These are phyloP conservation scores for Poecile montanus DNA, from an alignment of 2,797 vertebrate genomes.

Conservation along the genomic window DNA sequence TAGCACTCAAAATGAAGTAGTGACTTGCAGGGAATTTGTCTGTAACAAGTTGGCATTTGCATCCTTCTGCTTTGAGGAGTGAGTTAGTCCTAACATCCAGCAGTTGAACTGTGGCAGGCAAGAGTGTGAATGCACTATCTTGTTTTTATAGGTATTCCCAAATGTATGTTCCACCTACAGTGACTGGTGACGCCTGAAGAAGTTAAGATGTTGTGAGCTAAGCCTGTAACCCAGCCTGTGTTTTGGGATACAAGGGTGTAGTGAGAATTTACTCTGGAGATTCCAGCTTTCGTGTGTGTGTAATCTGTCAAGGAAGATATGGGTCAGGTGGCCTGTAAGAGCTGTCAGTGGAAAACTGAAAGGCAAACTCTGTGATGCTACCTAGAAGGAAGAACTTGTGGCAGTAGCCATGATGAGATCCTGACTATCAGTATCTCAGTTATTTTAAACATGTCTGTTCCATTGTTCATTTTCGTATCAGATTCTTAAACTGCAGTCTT, in stretches of 20 bases:
- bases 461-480: not conserved
- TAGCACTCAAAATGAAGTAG: not conserved
- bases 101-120: not conserved
- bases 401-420: not conserved
- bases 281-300: not conserved
- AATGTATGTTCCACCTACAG: not conserved
- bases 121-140: not conserved
- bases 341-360: not conserved
- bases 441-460: not conserved
- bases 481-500: not conserved
- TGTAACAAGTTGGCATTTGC: not conserved
- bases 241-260: not conserved
- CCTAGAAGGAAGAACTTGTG: not conserved
- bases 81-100: not conserved
- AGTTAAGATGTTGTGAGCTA: not conserved
- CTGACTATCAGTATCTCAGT: accelerated
- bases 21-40: not conserved
- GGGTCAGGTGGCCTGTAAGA: not conserved
- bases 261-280: not conserved
- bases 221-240: not conserved
- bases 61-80: accelerated
- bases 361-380: not conserved
- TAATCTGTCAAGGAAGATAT: not conserved
- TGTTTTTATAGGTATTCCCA: not conserved
- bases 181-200: not conserved